Conservation (phyloP, 2,113 vertebrate genomes). For the Python bivittatus region DNA sequence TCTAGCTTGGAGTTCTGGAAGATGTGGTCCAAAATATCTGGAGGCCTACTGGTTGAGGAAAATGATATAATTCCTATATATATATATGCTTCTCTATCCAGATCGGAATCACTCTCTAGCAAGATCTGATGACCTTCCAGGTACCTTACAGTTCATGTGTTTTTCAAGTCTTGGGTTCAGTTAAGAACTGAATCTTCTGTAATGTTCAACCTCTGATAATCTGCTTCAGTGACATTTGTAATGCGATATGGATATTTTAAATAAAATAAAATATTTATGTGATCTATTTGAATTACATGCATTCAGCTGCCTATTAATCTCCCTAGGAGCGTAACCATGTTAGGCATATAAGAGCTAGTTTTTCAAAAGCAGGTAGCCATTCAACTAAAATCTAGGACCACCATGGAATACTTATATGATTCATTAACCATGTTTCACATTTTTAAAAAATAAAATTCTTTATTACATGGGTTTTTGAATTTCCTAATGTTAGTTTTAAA, state of each 20-base stretch:
- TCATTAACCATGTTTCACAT: not conserved
- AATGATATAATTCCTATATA: not conserved
- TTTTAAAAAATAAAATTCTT: no score
- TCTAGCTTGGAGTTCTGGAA: not conserved
- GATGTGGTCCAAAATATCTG: not conserved
- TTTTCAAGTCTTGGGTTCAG: not conserved
- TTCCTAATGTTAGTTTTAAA: no score
- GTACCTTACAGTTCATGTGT: not conserved
- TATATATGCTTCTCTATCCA: not conserved
- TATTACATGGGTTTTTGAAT: no score
- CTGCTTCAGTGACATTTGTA: not conserved
- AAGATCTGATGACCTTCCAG: not conserved
- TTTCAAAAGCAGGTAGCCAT: not conserved
- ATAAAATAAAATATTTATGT: not conserved
- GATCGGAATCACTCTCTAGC: not conserved
- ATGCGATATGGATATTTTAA: not conserved
- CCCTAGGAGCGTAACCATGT: no score
- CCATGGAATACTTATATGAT: not conserved
- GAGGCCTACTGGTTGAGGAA: not conserved
- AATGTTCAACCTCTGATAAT: not conserved
- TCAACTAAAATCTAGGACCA: not conserved
- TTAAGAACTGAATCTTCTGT: not conserved
- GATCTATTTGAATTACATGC: not conserved
- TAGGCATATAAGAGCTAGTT: not conserved
- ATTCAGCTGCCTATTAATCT: not conserved